These are phyloP conservation scores for Hypolimnas misippus DNA, from an alignment of 2,888 invertebrate genomes.

Conservation along the genomic window DNA sequence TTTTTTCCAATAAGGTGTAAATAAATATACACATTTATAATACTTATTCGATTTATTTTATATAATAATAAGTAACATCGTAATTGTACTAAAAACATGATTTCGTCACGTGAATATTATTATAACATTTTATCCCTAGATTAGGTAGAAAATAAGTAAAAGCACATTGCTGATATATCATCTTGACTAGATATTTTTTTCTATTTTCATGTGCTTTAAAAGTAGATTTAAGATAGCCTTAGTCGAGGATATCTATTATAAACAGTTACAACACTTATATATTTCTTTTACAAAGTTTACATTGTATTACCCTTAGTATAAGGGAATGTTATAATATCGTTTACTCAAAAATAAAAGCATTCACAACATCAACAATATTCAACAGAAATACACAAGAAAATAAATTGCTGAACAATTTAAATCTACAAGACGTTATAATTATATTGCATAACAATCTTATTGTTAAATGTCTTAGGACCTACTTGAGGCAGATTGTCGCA, in stretches of 20 bases:
- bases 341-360: constrained; percentile 16
- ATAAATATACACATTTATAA: constrained; percentile 21
- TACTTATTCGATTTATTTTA: constrained; percentile 36
- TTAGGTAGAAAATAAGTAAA: no score
- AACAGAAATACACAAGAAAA: constrained; percentile 13
- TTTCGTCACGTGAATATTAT: constrained; percentile 7
- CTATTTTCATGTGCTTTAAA: constrained; percentile 3
- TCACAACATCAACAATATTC: constrained; percentile 24
- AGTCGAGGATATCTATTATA: constrained; percentile 12
- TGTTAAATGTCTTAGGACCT: constrained; percentile 61
- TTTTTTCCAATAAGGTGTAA: no score
- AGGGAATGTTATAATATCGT: constrained; percentile 18
- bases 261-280: constrained; percentile 12
- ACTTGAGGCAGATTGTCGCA: constrained; percentile 10
- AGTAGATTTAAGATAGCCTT: background rate
- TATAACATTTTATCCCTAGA: constrained; percentile 14
- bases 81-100: constrained; percentile 26
- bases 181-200: constrained; percentile 44
- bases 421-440: background rate
- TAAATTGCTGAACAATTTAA: constrained; percentile 3
- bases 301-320: constrained; percentile 21
- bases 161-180: constrained; percentile 31
- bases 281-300: constrained; percentile 12
- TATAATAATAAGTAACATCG: constrained; percentile 27
- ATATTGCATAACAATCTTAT: constrained; percentile 4